Conservation (phyloP, 2,888 invertebrate species). For the Sussaba pulchella region DNA sequence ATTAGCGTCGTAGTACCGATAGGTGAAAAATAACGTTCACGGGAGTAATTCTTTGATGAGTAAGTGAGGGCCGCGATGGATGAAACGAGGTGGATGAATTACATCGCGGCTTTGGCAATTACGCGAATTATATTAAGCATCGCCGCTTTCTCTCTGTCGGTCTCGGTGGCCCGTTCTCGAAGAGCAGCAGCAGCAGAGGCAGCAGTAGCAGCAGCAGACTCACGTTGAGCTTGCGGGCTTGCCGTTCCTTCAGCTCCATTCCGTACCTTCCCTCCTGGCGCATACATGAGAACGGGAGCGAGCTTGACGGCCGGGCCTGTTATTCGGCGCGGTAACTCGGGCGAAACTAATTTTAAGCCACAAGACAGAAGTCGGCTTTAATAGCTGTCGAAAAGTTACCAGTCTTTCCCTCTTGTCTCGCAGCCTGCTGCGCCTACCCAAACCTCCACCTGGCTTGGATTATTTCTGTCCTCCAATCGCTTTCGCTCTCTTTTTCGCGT, state of each 20-base stretch:
- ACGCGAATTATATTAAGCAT: constrained; percentile 76
- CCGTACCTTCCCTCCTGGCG: constrained; percentile 19
- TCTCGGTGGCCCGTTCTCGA: constrained; percentile 28
- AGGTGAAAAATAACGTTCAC: neutral
- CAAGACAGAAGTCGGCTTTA: constrained; percentile 79
- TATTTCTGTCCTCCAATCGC: constrained; percentile 8
- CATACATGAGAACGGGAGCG: constrained; percentile 52
- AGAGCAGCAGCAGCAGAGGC: constrained; percentile 20
- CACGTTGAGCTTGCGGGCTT: constrained; percentile 6
- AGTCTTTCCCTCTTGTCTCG: constrained; percentile 53
- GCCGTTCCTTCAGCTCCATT: constrained; percentile 37
- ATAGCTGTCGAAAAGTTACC: constrained; percentile 78
- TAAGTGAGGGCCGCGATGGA: constrained; percentile 1
- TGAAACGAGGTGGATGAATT: constrained; percentile 48
- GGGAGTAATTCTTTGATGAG: constrained; percentile 3
- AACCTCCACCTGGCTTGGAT: constrained; percentile 12
- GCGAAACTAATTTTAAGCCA: constrained; percentile 79
- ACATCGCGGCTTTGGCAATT: constrained; percentile 71
- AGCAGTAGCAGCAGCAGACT: neutral
- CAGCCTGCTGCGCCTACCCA: constrained; percentile 3
- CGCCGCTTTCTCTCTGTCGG: constrained; percentile 52
- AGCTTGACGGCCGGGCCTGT: constrained; percentile 68
- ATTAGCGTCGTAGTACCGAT: neutral
- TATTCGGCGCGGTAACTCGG: constrained; percentile 74
- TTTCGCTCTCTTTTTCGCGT: constrained; percentile 2